Conservation (phyloP, 2,888 invertebrate species). For the Cheilosia soror region DNA sequence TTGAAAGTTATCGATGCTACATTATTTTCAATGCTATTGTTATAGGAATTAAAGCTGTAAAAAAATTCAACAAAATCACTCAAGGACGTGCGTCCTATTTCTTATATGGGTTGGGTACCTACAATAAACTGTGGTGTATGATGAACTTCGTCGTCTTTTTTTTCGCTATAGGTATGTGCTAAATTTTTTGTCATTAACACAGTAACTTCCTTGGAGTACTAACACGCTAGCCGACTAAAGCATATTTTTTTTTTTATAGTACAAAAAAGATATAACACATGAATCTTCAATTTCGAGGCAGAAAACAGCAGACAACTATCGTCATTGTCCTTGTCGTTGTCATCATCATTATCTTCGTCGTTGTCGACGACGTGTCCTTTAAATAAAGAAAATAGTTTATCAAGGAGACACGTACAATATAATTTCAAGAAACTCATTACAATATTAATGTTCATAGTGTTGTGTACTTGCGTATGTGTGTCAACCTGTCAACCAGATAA, state of each 20-base stretch:
- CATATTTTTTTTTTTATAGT: conserved; percentile 28
- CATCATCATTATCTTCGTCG: conserved; percentile 43
- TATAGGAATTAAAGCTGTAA: no score
- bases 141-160: neutral
- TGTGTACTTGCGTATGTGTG: conserved; percentile 19
- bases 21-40: no score
- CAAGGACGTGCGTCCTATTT: no score
- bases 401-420: conserved; percentile 57
- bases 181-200: conserved; percentile 64
- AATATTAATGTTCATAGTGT: conserved; percentile 56
- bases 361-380: conserved; percentile 38
- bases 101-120: no score
- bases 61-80: no score
- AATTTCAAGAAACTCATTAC: conserved; percentile 68
- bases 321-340: conserved; percentile 31
- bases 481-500: conserved; percentile 22
- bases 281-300: conserved; percentile 29
- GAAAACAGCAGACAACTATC: conserved; percentile 47
- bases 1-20: no score
- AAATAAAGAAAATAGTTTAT: conserved; percentile 36
- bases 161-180: conserved; percentile 30
- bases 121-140: no score
- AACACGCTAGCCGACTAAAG: conserved; percentile 62
- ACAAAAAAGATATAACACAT: conserved; percentile 23
- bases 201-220: conserved; percentile 58